These are phyloP conservation scores for Eupithecia exiguata DNA, from an alignment of 2,888 invertebrate species.

Conservation along the genomic window DNA sequence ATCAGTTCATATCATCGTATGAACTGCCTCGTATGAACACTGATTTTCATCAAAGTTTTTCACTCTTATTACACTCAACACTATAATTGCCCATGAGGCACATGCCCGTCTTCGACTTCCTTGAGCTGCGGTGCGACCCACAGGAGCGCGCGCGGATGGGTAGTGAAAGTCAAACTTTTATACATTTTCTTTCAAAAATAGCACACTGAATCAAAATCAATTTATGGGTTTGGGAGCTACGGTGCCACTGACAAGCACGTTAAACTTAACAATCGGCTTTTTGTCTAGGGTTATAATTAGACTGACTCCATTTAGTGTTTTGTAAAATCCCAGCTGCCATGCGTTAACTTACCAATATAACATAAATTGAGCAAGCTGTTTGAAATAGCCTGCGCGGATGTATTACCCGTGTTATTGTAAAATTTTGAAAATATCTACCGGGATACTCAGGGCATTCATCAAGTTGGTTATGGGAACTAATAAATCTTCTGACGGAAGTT, in stretches of 20 bases:
- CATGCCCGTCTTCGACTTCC: neutral
- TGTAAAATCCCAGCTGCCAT: neutral
- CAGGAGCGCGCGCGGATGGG: no score
- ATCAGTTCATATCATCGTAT: no score
- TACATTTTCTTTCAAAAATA: neutral
- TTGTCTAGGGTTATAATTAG: neutral
- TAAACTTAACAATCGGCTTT: neutral
- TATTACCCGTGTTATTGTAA: neutral
- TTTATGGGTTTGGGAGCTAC: neutral
- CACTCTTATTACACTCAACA: neutral
- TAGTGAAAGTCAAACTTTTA: neutral
- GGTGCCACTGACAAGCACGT: neutral
- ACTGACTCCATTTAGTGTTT: neutral
- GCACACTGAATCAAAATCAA: neutral
- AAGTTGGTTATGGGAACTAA: neutral
- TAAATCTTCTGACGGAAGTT: neutral
- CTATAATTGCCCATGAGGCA: neutral
- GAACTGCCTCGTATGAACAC: no score
- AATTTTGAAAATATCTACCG: neutral
- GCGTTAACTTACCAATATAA: neutral
- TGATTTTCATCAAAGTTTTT: neutral
- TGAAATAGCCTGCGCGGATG: neutral
- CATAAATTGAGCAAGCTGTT: neutral
- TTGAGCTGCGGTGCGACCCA: neutral
- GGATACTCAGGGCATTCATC: neutral